phyloP scores from a whole-genome alignment of 2,113 vertebrate species.

The Daboia siamensis region DNA sequence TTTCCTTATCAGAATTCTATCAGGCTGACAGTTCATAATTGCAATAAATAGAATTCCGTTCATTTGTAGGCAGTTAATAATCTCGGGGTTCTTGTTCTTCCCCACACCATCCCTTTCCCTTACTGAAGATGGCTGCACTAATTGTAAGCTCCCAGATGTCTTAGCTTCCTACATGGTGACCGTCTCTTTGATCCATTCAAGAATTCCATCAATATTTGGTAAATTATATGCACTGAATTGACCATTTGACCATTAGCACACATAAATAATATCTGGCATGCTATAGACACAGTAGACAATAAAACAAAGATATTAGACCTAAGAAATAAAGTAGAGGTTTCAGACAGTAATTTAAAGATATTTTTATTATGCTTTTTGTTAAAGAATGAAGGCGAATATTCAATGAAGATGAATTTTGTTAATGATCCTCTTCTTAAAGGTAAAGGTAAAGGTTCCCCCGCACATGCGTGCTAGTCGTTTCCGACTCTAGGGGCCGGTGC shows the following conservation, averaged over 20 bases:
- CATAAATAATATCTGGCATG: conserved; percentile 51
- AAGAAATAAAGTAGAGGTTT: conserved; percentile 23
- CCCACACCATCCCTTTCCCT: neutral
- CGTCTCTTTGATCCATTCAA: conserved; percentile 50
- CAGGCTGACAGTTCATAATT: neutral
- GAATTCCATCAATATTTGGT: conserved; percentile 42
- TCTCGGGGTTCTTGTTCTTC: neutral
- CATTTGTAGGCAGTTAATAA: neutral
- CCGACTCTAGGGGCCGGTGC: too few relatives aligned
- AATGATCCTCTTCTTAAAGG: neutral
- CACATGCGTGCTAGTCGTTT: too few relatives aligned
- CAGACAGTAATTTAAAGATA: neutral
- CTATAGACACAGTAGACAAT: conserved; percentile 4
- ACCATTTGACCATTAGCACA: conserved; percentile 41
- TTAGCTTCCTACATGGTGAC: neutral
- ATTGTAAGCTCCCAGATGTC: neutral
- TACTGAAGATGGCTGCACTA: neutral
- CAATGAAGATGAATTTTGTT: neutral
- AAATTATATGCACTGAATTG: conserved; percentile 6
- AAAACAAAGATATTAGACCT: conserved; percentile 36
- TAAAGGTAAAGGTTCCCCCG: too few relatives aligned
- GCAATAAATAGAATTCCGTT: neutral
- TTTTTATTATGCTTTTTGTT: neutral
- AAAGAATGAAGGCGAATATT: neutral
- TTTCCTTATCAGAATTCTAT: neutral